Evolutionary conservation across 2,888 invertebrate genomes (phyloP).

Genomic region (Platycnemis pennipes): DNA sequence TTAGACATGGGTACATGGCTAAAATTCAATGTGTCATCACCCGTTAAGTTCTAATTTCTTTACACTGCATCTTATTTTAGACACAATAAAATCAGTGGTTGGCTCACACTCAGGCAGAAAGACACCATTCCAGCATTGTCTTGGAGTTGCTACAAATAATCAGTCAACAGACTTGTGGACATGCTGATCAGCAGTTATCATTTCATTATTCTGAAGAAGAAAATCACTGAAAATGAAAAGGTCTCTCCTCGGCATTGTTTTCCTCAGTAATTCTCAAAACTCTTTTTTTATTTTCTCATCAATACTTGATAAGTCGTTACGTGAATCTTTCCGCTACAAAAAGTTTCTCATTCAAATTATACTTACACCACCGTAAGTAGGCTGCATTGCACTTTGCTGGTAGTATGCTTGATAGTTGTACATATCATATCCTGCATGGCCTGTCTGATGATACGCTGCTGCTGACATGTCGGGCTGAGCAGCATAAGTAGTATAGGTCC

Average conservation of each 20-base stretch:
- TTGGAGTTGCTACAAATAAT: constrained; percentile 66
- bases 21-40: constrained; percentile 17
- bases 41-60: constrained; percentile 17
- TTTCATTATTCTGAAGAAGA: constrained; percentile 48
- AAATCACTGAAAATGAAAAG: constrained; percentile 67
- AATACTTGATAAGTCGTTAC: constrained; percentile 39
- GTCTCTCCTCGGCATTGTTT: constrained; percentile 62
- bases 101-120: constrained; percentile 56
- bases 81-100: constrained; percentile 57
- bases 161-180: constrained; percentile 65
- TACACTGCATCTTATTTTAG: constrained; percentile 38
- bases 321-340: constrained; percentile 37
- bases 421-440: constrained; percentile 55
- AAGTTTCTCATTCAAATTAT: constrained; percentile 43
- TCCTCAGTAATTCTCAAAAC: constrained; percentile 56
- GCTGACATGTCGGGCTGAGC: constrained; percentile 65
- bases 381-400: constrained; percentile 55
- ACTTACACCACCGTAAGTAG: constrained; percentile 57
- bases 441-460: constrained; percentile 48
- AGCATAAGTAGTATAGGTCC: constrained; percentile 47
- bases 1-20: neutral
- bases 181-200: constrained; percentile 66
- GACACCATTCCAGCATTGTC: constrained; percentile 67
- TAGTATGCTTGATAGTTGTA: constrained; percentile 63
- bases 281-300: constrained; percentile 35